Evolutionary conservation across 1,140 invertebrate genomes (phyloP).

Genomic region (Antheraea pernyi): DNA sequence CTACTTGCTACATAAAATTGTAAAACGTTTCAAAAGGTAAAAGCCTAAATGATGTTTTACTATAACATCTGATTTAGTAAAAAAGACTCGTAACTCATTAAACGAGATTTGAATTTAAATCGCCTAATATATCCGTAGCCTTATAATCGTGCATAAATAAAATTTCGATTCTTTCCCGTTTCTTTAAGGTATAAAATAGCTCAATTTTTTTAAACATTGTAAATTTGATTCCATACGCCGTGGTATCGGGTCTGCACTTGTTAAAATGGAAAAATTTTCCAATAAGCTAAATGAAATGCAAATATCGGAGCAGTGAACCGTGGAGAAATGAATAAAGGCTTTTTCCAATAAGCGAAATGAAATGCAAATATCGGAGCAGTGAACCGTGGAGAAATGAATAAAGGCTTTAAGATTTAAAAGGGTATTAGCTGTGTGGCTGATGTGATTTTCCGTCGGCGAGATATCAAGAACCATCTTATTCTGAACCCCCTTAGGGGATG

Average conservation of each 20-base stretch:
- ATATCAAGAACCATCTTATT: no score
- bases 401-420: not conserved
- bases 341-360: slow-evolving; percentile 19
- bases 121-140: not conserved
- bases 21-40: no score
- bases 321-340: slow-evolving; percentile 10
- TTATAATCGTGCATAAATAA: not conserved
- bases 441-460: no score
- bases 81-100: not conserved
- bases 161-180: not conserved
- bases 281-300: slow-evolving; percentile 17
- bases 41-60: no score
- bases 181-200: not conserved
- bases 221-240: not conserved
- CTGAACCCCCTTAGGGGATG: no score
- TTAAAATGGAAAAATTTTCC: slow-evolving; percentile 13
- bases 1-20: no score
- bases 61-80: no score
- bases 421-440: no score
- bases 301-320: slow-evolving; percentile 14
- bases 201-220: not conserved
- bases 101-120: not conserved
- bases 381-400: slow-evolving; percentile 10
- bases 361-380: slow-evolving; percentile 17
- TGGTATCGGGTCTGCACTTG: not conserved